Evolutionary conservation across 23 tunicate genomes (phyloP).

Genomic region (Halocynthia roretzi): DNA sequence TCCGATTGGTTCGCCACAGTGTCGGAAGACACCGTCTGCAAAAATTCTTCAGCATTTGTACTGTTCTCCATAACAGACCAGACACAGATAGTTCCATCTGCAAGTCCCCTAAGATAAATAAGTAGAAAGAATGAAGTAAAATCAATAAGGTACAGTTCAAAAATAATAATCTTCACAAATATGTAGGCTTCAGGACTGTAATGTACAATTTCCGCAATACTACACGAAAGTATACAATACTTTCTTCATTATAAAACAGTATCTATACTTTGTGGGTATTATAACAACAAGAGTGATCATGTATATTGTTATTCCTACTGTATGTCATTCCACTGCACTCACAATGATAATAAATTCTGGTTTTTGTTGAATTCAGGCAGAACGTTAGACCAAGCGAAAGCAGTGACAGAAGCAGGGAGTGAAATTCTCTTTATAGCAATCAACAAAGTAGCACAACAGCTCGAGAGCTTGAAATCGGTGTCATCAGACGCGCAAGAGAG

Average conservation of each 20-base stretch:
- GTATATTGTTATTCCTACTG: too few relatives aligned
- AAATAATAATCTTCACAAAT: too few relatives aligned
- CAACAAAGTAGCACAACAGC: conserved; percentile 42
- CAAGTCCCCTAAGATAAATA: conserved; percentile 34
- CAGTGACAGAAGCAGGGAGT: conserved; percentile 1
- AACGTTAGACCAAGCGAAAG: conserved; percentile 3
- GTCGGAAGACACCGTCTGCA: conserved; percentile 11
- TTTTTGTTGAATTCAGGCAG: conserved; percentile 1
- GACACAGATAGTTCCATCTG: conserved; percentile 48
- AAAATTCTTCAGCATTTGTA: not conserved
- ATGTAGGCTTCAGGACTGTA: too few relatives aligned
- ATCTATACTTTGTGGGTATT: too few relatives aligned
- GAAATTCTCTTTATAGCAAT: conserved; percentile 8
- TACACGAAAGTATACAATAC: too few relatives aligned
- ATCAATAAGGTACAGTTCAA: not conserved
- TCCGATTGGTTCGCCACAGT: conserved; percentile 10
- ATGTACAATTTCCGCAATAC: too few relatives aligned
- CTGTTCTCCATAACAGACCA: conserved; percentile 27
- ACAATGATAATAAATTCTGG: conserved; percentile 1
- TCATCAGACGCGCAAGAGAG: conserved; percentile 33
- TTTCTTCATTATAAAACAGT: too few relatives aligned
- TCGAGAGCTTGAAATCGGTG: conserved; percentile 43
- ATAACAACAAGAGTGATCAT: too few relatives aligned
- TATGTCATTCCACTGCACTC: not conserved
- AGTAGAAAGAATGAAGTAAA: not conserved